These are phyloP conservation scores for Pemphredon lugubris DNA, from an alignment of 2,888 invertebrate species.

Conservation along the genomic window DNA sequence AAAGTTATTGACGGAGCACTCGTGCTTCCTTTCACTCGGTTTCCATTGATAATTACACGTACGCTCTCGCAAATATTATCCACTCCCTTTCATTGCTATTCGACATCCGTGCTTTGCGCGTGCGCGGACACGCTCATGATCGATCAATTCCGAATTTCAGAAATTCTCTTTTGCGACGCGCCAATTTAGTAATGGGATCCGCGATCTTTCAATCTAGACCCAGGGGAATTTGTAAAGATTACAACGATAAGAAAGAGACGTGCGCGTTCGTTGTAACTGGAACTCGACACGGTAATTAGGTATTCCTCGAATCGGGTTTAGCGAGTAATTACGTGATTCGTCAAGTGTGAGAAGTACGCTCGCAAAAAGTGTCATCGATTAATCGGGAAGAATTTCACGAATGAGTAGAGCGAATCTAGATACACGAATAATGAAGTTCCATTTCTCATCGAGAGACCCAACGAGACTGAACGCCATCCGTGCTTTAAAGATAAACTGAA, in stretches of 20 bases:
- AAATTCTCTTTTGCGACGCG: slow-evolving; percentile 14
- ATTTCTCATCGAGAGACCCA: slow-evolving; percentile 4
- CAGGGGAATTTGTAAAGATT: no score
- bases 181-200: not conserved
- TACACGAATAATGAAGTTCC: slow-evolving; percentile 20
- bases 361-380: no score
- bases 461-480: slow-evolving; percentile 10
- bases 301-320: no score
- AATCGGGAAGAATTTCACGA: no score
- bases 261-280: no score
- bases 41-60: not conserved
- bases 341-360: no score
- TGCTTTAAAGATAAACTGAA: no score
- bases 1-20: slow-evolving; percentile 64
- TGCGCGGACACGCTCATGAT: slow-evolving; percentile 25
- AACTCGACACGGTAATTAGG: no score
- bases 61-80: slow-evolving; percentile 18
- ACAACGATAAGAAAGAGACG: no score
- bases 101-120: slow-evolving; percentile 19
- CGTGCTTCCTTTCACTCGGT: slow-evolving; percentile 11
- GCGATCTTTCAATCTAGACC: not conserved
- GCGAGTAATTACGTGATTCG: no score
- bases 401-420: not conserved
- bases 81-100: not conserved
- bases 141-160: slow-evolving; percentile 47